A percentile compares a stretch with the other conserved stretches of the same genome.
Evolutionary conservation across 2,888 invertebrate species (phyloP).

Genomic region (Lymantria monacha): DNA sequence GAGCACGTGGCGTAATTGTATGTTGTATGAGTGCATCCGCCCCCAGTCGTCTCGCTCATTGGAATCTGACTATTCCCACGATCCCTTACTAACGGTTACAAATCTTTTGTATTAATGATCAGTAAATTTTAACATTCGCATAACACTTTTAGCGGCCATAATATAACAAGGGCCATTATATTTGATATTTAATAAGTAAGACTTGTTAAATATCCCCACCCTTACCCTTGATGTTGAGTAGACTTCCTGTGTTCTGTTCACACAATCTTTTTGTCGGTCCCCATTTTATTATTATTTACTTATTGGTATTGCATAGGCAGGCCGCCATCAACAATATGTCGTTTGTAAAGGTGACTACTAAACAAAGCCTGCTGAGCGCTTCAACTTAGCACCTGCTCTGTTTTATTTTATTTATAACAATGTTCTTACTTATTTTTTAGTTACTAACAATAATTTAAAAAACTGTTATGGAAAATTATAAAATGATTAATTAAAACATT

Average conservation of each 20-base stretch:
- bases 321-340: conserved; percentile 77
- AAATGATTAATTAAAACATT: conserved; percentile 26
- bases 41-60: conserved; percentile 58
- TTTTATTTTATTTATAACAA: conserved; percentile 41
- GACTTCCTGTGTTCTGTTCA: conserved; percentile 73
- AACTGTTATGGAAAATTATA: background rate
- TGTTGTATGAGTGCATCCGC: conserved; percentile 61
- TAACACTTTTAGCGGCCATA: conserved; percentile 1
- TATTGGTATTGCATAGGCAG: conserved; percentile 75
- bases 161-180: conserved; percentile 1
- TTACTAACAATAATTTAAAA: conserved; percentile 28
- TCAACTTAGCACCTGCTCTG: conserved; percentile 70
- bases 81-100: conserved; percentile 59
- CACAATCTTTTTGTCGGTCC: conserved; percentile 68
- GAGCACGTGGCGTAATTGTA: conserved; percentile 60
- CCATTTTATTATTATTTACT: conserved; percentile 75
- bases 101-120: conserved; percentile 50
- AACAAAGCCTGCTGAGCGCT: conserved; percentile 73
- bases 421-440: conserved; percentile 16
- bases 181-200: conserved; percentile 18
- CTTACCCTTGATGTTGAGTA: conserved; percentile 60
- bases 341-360: conserved; percentile 77
- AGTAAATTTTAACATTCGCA: conserved; percentile 12
- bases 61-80: conserved; percentile 74
- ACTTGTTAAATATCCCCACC: conserved; percentile 30